These are phyloP conservation scores for Marronus borbonicus DNA, from an alignment of 2,888 invertebrate species.

Conservation along the genomic window DNA sequence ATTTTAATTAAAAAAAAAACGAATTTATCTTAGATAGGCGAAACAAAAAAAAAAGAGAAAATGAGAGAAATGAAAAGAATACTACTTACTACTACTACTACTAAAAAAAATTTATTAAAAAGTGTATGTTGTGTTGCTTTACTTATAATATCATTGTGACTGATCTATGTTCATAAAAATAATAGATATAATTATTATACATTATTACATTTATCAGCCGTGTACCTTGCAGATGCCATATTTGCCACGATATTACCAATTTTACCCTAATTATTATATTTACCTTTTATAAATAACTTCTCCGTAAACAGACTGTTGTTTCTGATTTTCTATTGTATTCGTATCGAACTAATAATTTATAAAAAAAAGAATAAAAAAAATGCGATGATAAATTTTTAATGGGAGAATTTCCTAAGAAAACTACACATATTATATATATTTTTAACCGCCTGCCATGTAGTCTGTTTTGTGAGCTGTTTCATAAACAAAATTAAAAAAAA, in stretches of 20 bases:
- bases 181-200: constrained; percentile 54
- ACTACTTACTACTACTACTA: constrained; percentile 30
- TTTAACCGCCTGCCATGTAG: constrained; percentile 66
- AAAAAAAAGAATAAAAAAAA: constrained; percentile 27
- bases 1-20: constrained; percentile 70
- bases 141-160: constrained; percentile 69
- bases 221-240: constrained; percentile 68
- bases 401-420: constrained; percentile 24
- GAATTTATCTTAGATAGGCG: constrained; percentile 72
- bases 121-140: constrained; percentile 71
- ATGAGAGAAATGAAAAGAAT: constrained; percentile 55
- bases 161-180: constrained; percentile 67
- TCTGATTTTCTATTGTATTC: constrained; percentile 50
- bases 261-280: constrained; percentile 29
- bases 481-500: constrained; percentile 44
- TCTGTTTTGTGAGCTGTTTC: constrained; percentile 65
- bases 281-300: constrained; percentile 10
- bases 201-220: constrained; percentile 66
- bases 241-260: constrained; percentile 50
- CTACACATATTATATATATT: constrained; percentile 59
- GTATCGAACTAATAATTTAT: constrained; percentile 44
- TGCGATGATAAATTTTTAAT: background rate
- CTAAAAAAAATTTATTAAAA: constrained; percentile 62
- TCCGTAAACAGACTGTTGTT: constrained; percentile 48
- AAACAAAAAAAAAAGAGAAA: constrained; percentile 54